Evolutionary conservation across 2,113 vertebrate genomes (phyloP), one percentile per base, ranked within the genome.

Genomic region (Cyanoliseus patagonus): DNA sequence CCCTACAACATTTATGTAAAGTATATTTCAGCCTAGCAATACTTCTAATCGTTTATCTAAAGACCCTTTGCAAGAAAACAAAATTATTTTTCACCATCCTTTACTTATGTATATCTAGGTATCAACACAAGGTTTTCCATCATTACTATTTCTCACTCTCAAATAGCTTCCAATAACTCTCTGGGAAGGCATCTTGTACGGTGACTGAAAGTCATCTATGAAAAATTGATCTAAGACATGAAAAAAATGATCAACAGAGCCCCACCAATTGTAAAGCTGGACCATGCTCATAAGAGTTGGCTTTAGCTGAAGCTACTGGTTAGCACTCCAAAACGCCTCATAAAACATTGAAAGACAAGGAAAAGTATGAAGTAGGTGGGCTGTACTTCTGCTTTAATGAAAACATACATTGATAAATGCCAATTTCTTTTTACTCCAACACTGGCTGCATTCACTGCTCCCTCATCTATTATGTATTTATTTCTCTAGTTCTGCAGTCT

Each of bases 221-320:
- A 73, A 77, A 74, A 93, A 68, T 1, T 41, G 1, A 35, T 16
- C 16, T 52, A 61, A 79, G 27, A 33, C 18, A 33, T 1, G 2
- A 63, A 84, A 90, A 72, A 72, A 61, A 55, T 11, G 39, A 16
- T 35, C 19, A 80, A 39, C 10, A 47, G 14, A 23, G 6, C 8
- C 6, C 5, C 25, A 52, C 4, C 0, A 0, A 25, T 41, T 46
- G 35, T n/a, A 62, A 30, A 10, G 23, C 8, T 63, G 11, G 16
- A 6, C 44, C 30, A 68, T 27, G 15, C 10, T 66, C 27, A 47
- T 10, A 22, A 17, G 73, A 73, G 11, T 30, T 81, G 35, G 6
- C 35, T 87, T 79, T 75, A 74, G 11, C 4, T 49, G 35, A 12
- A 64, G 30, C 62, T 59, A 46, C 22, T 57, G 16, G 25, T 53